These are phyloP conservation scores for Axis porcinus DNA, from an alignment of 2,113 vertebrate species.

Conservation along the genomic window DNA sequence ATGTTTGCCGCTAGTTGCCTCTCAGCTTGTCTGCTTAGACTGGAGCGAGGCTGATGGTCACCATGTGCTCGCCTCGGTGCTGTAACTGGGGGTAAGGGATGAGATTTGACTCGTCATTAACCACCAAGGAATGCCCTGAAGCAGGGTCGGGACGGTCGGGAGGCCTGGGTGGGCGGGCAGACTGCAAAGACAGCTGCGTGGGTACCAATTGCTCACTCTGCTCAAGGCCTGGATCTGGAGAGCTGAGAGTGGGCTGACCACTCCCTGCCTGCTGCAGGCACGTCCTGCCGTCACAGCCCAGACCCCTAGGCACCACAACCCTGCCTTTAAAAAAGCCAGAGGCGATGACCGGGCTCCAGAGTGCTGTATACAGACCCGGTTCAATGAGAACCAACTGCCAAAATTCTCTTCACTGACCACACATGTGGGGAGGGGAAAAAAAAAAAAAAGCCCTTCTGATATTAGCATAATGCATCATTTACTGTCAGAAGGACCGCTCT, in stretches of 20 bases:
- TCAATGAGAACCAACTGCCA: conserved; percentile 73
- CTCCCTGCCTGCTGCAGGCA: conserved; percentile 62
- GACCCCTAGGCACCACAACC: conserved; percentile 78
- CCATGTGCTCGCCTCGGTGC: rapidly evolving
- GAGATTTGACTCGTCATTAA: not conserved
- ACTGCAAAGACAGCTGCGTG: rapidly evolving
- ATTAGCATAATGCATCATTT: conserved; percentile 64
- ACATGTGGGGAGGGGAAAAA: conserved; percentile 40
- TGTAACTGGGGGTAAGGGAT: not conserved
- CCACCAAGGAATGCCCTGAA: not conserved
- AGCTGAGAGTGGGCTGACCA: not conserved
- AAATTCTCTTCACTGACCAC: conserved; percentile 67
- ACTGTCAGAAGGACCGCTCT: conserved; percentile 56
- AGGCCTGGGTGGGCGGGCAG: not conserved
- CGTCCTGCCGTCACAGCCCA: conserved; percentile 61
- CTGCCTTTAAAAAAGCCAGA: conserved; percentile 75
- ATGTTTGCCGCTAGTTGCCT: rapidly evolving
- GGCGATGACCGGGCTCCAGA: conserved; percentile 75
- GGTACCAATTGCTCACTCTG: not conserved
- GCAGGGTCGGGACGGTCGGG: not conserved
- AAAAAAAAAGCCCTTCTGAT: conserved; percentile 64
- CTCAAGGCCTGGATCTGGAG: not conserved
- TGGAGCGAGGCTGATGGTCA: not conserved
- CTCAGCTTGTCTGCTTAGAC: not conserved
- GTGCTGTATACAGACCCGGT: conserved; percentile 69